These are phyloP conservation scores for Drosophila rufa DNA, from an alignment of 1,140 invertebrate species.

Conservation along the genomic window DNA sequence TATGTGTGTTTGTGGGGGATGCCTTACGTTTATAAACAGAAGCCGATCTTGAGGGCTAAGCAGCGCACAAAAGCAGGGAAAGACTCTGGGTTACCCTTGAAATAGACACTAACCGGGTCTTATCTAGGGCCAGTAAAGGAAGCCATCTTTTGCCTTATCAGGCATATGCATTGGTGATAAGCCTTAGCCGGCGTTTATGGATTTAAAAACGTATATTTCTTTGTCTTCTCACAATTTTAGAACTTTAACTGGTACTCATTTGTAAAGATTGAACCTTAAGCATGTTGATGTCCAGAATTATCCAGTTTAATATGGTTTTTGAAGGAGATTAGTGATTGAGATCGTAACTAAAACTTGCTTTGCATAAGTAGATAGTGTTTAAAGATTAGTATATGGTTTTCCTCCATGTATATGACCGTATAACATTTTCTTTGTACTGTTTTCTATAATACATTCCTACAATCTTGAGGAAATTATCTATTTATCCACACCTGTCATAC, in stretches of 20 bases:
- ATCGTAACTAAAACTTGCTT: neutral
- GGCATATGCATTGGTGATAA: conserved; percentile 6
- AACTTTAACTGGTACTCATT: neutral
- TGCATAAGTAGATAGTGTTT: neutral
- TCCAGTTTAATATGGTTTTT: too few relatives aligned
- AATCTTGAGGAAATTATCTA: too few relatives aligned
- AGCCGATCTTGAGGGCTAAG: conserved; percentile 6
- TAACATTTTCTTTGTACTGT: too few relatives aligned
- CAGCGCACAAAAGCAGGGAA: conserved; percentile 40
- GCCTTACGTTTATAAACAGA: conserved; percentile 27
- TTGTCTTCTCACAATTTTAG: neutral
- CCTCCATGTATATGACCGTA: too few relatives aligned
- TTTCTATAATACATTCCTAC: neutral
- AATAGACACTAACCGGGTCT: neutral
- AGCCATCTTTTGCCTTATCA: neutral
- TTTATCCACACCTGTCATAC: neutral
- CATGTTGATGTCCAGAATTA: neutral
- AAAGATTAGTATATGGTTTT: too few relatives aligned
- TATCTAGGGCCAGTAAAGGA: neutral
- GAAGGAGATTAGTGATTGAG: neutral
- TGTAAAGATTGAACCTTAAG: neutral
- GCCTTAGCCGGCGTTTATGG: neutral
- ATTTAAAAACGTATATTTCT: neutral
- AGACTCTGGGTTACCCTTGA: neutral
- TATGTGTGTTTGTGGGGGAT: conserved; percentile 65